These are phyloP conservation scores for Pegoplata infirma DNA, from an alignment of 2,888 invertebrate species.

Conservation along the genomic window DNA sequence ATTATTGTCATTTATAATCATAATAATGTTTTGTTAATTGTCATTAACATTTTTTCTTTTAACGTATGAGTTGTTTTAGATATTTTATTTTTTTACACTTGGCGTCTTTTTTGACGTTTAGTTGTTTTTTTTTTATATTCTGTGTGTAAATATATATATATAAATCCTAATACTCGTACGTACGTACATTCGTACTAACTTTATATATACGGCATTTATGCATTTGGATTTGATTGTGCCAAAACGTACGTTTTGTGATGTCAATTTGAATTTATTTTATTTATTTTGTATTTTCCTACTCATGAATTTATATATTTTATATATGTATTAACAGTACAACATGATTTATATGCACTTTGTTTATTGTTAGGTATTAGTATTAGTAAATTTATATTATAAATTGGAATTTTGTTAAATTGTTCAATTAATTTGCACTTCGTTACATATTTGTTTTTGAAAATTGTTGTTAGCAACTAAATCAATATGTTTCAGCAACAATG, in stretches of 20 bases:
- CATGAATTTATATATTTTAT: background rate
- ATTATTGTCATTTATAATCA: slow-evolving; percentile 3
- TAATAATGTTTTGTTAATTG: background rate
- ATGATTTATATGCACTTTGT: background rate
- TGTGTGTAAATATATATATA: slow-evolving; percentile 2
- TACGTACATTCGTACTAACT: background rate
- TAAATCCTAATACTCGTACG: background rate
- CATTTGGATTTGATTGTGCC: slow-evolving; percentile 7
- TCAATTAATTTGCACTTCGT: background rate
- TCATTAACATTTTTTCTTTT: slow-evolving; percentile 10
- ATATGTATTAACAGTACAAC: background rate
- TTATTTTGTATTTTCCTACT: background rate
- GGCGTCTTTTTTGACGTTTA: slow-evolving; percentile 17
- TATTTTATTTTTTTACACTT: slow-evolving; percentile 10
- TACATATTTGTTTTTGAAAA: background rate
- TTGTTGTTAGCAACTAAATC: background rate
- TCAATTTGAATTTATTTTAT: slow-evolving; percentile 20
- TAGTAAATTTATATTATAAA: background rate
- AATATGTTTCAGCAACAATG: background rate
- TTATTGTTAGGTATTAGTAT: background rate
- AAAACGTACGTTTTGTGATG: slow-evolving; percentile 27
- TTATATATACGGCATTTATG: background rate
- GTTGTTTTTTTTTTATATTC: background rate
- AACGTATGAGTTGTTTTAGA: background rate
- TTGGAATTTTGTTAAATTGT: background rate